These are phyloP conservation scores for Apis dorsata DNA, from an alignment of 1,140 invertebrate species.

Conservation along the genomic window DNA sequence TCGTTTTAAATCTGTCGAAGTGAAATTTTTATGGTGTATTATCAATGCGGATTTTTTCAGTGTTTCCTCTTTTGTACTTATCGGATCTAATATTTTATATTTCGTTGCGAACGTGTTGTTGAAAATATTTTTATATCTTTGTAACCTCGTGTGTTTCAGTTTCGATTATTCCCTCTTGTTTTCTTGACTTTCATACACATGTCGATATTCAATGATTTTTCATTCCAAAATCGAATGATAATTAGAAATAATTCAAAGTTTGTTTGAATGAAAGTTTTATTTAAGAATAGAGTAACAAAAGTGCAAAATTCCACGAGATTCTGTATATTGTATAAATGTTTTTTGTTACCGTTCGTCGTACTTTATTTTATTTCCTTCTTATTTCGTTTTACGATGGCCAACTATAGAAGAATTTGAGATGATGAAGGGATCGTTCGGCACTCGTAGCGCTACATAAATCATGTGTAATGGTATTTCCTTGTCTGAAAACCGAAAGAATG, in stretches of 20 bases:
- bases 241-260: not conserved
- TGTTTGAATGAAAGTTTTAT: not conserved
- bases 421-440: not conserved
- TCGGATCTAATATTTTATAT: not conserved
- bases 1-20: not conserved
- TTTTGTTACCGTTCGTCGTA: too few species aligned
- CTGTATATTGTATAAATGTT: not conserved
- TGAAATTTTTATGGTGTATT: not conserved
- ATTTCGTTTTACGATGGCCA: not conserved
- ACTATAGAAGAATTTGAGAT: not conserved
- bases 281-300: not conserved
- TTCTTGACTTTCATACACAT: too few species aligned
- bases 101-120: too few species aligned
- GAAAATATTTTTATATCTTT: too few species aligned
- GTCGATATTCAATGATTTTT: too few species aligned
- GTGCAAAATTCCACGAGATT: not conserved
- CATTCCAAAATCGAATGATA: not conserved
- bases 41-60: not conserved
- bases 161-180: too few species aligned
- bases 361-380: not conserved
- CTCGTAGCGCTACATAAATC: not conserved
- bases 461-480: conserved; percentile 29
- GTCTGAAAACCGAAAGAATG: conserved; percentile 7
- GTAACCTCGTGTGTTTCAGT: too few species aligned
- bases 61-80: not conserved